Base-by-base conservation (phyloP, 64 coral and sea anemone species). In the Montipora sp. region DNA sequence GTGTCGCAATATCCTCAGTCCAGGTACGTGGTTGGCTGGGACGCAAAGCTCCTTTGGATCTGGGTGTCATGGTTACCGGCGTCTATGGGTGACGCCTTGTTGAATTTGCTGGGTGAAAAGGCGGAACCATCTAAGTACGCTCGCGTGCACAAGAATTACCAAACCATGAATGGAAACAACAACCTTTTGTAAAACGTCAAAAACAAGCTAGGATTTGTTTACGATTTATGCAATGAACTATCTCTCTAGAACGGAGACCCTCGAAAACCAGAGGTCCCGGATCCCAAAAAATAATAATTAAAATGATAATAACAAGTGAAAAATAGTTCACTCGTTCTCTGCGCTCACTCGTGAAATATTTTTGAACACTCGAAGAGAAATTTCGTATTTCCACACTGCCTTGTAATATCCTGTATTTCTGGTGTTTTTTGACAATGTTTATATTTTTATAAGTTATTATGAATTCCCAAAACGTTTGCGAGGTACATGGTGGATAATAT, bases 21-120 rank as follows among this genome's bases (percentile, higher is more conserved):
- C 20, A 92, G 91, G 59, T 98, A 98, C 58, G 89, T 98, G 48
- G 85, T 98, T 58, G 97, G 97, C 44, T 96, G 92, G 92, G 97
- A 98, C 36, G 94, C 94, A 11, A 89, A 93, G 7, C 66, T 94
- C 6, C 51, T 98, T 48, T 98, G 97, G 97, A 68, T 95, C 5
- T 98, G 94, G 97, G 65, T 98, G 24, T 94, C 97, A 67, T 89
- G 94, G 70, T 13, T 98, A 50, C 97, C 97, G 16, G 81, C 97
- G 3, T 13, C 21, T 24, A 59, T 92, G 7, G 91, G 94, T 19
- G 97, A 98, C 47, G 60, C 78, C 53, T 77, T 98, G 47, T 73
- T 95, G 53, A 59, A 59, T 6, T 51, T 97, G 43, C 75, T 92
- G 49, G 90, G 80, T 10, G 93, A 98, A 3, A 90, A 91, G 0